Evolutionary conservation across 2,888 invertebrate species (phyloP).

Genomic region (Acholoe squamosa): DNA sequence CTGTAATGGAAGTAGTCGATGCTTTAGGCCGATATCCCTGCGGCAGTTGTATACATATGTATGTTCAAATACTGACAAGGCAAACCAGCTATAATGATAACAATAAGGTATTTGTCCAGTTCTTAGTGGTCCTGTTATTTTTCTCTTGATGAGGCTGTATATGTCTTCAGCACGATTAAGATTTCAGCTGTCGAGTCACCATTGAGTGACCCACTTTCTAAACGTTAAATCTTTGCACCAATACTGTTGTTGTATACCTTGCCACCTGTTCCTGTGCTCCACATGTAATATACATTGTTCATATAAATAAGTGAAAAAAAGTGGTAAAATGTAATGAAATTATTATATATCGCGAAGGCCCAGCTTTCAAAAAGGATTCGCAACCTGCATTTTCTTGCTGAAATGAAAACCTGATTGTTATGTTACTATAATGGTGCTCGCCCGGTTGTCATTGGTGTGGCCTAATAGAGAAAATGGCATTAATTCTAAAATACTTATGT

Average conservation of each 20-base stretch:
- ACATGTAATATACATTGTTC: constrained; percentile 17
- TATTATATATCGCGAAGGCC: neutral
- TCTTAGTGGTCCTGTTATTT: neutral
- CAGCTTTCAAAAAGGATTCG: neutral
- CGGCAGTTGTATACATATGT: neutral
- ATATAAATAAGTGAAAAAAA: neutral
- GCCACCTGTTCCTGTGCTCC: constrained; percentile 10
- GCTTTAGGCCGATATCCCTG: constrained; percentile 23
- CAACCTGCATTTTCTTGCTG: constrained; percentile 18
- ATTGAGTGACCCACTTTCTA: constrained; percentile 17
- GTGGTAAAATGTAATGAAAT: neutral
- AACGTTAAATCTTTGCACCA: constrained; percentile 32
- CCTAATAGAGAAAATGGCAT: neutral
- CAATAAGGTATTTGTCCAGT: constrained; percentile 9
- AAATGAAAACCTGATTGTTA: constrained; percentile 34
- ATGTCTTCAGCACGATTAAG: neutral
- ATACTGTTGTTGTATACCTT: neutral
- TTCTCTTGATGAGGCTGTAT: neutral
- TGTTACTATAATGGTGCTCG: neutral
- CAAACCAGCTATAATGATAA: neutral
- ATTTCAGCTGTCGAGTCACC: neutral
- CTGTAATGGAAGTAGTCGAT: neutral
- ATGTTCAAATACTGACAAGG: neutral
- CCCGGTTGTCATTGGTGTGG: constrained; percentile 23
- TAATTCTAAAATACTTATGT: too few relatives aligned